phyloP scores from a whole-genome alignment of 2,797 vertebrate genomes.

The Melanitta fusca region DNA sequence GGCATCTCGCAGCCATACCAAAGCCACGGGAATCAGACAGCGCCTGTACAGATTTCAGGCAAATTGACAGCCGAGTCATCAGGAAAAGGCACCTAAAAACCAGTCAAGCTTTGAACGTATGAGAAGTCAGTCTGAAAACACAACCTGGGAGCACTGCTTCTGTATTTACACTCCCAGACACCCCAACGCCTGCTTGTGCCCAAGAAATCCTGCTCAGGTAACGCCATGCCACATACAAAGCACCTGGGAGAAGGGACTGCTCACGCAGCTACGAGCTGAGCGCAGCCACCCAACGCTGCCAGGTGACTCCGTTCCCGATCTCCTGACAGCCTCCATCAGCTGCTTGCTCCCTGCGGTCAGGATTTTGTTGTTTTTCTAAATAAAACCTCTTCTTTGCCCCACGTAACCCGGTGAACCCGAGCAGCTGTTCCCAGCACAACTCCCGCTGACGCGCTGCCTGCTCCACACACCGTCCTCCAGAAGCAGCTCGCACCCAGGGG shows the following conservation, averaged over 20 bases:
- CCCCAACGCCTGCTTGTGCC: accelerated
- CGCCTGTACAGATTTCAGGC: accelerated
- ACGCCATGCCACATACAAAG: not conserved
- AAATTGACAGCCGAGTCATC: accelerated
- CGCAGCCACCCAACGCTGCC: accelerated
- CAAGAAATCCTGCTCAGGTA: accelerated
- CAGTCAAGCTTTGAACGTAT: accelerated
- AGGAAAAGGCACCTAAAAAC: not conserved
- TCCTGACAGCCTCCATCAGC: not conserved
- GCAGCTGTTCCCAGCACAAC: not conserved
- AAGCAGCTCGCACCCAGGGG: not conserved
- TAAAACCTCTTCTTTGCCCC: not conserved
- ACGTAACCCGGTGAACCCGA: accelerated
- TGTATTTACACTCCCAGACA: not conserved
- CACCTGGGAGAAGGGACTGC: not conserved
- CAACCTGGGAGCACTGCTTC: accelerated
- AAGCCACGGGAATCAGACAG: not conserved
- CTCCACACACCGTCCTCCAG: accelerated
- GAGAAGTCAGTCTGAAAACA: not conserved
- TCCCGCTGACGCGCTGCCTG: not conserved
- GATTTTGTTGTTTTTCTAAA: not conserved
- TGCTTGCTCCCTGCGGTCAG: not conserved
- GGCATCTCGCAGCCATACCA: not conserved
- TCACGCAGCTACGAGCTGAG: not conserved
- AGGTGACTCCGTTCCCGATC: accelerated